phyloP scores from a whole-genome alignment of 2,888 invertebrate species.

The Erpobdella octoculata region DNA sequence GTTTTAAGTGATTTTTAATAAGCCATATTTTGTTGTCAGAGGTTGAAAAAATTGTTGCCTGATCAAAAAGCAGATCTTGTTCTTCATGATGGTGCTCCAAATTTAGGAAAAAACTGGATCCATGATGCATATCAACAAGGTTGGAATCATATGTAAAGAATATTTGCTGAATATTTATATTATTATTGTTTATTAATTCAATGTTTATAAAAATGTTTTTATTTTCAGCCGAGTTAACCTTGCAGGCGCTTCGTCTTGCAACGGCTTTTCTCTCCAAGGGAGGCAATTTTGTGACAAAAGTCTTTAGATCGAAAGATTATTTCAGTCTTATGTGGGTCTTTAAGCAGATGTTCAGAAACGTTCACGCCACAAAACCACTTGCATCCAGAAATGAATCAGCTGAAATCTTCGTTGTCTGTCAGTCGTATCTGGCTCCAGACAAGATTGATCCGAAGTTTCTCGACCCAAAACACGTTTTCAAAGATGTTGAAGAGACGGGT shows the following conservation, averaged over 20 bases:
- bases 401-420: constrained; percentile 95
- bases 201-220: not conserved
- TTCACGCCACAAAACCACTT: constrained; percentile 93
- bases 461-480: constrained; percentile 84
- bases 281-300: constrained; percentile 96
- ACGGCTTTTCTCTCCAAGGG: constrained; percentile 78
- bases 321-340: constrained; percentile 87
- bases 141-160: constrained; percentile 33
- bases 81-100: constrained; percentile 94
- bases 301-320: constrained; percentile 96
- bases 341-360: constrained; percentile 87
- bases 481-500: constrained; percentile 61
- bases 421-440: constrained; percentile 77
- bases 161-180: not conserved
- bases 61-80: constrained; percentile 95
- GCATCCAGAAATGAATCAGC: constrained; percentile 96
- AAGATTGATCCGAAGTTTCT: constrained; percentile 84
- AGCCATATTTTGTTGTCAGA: constrained; percentile 46
- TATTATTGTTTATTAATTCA: not conserved
- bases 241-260: constrained; percentile 86
- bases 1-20: not conserved
- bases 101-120: constrained; percentile 88
- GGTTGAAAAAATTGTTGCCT: constrained; percentile 75
- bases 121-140: constrained; percentile 90
- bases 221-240: constrained; percentile 65